A percentile compares a stretch with the other conserved stretches of the same genome.
These are phyloP conservation scores for Stenotaenia linearis DNA, from an alignment of 2,888 invertebrate species.

Conservation along the genomic window DNA sequence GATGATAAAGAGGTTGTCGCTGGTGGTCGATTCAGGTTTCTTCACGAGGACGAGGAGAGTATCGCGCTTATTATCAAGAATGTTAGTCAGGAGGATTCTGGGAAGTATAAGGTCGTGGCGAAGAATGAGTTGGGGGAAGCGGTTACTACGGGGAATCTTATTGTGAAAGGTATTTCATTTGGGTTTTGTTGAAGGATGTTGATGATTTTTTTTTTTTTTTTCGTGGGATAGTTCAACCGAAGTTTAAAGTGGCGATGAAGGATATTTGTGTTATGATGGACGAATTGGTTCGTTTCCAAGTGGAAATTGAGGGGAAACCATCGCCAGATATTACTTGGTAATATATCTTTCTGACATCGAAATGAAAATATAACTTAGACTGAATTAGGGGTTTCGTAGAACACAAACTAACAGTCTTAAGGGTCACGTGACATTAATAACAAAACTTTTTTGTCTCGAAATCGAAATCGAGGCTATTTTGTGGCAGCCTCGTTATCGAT, in stretches of 20 bases:
- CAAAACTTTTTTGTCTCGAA: no score
- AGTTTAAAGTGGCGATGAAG: conserved; percentile 71
- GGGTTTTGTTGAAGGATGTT: not conserved
- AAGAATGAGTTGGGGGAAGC: conserved; percentile 78
- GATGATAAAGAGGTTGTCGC: conserved; percentile 70
- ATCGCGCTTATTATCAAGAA: conserved; percentile 57
- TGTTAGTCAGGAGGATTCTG: conserved; percentile 48
- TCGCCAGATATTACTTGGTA: conserved; percentile 70
- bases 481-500: no score
- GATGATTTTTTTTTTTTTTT: not conserved
- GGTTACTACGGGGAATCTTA: conserved; percentile 63
- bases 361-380: no score
- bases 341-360: conserved; percentile 13
- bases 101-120: conserved; percentile 77
- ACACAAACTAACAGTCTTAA: no score
- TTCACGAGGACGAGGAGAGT: conserved; percentile 83
- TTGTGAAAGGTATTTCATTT: conserved; percentile 58
- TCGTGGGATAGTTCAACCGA: conserved; percentile 76
- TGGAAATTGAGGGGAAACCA: conserved; percentile 78
- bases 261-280: conserved; percentile 68
- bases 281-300: conserved; percentile 67
- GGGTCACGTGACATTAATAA: no score
- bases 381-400: no score
- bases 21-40: conserved; percentile 68
- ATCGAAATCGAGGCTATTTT: no score